Evolutionary conservation across 1,140 invertebrate species (phyloP).

Genomic region (Telenomus remus): DNA sequence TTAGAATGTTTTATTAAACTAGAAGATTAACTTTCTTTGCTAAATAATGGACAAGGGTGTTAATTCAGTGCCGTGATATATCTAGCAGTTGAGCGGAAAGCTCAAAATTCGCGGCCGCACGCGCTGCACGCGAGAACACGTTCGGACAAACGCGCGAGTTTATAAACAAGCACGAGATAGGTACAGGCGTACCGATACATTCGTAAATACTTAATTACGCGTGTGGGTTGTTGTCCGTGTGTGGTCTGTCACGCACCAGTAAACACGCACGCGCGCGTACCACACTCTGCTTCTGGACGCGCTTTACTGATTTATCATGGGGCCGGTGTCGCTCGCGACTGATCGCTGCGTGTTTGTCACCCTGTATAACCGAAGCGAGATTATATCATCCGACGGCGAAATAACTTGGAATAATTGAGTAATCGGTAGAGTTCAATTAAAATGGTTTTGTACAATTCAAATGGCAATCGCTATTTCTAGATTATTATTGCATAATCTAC

Average conservation of each 20-base stretch:
- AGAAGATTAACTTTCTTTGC: neutral
- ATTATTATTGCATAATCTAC: conserved; percentile 34
- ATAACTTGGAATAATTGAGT: conserved; percentile 60
- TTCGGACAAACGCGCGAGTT: conserved; percentile 29
- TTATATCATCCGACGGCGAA: conserved; percentile 54
- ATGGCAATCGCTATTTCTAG: conserved; percentile 40
- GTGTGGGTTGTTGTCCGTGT: neutral
- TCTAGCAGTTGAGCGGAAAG: too few relatives aligned
- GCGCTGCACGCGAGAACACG: conserved; percentile 20
- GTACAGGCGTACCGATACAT: conserved; percentile 43
- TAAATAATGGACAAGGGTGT: conserved; percentile 64
- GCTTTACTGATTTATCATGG: conserved; percentile 38
- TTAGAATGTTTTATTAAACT: too few relatives aligned
- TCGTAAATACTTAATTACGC: conserved; percentile 56
- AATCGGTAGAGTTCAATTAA: conserved; percentile 48
- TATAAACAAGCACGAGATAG: conserved; percentile 45
- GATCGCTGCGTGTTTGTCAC: conserved; percentile 48
- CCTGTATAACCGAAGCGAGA: conserved; percentile 49
- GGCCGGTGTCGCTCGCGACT: conserved; percentile 3
- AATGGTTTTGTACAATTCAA: conserved; percentile 48
- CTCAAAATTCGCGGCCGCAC: conserved; percentile 1
- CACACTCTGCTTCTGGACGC: neutral
- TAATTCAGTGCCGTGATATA: neutral
- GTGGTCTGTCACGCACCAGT: conserved; percentile 1
- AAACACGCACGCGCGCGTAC: neutral